phyloP scores from a whole-genome alignment of 2,797 vertebrate genomes.

The Bradypus variegatus region DNA sequence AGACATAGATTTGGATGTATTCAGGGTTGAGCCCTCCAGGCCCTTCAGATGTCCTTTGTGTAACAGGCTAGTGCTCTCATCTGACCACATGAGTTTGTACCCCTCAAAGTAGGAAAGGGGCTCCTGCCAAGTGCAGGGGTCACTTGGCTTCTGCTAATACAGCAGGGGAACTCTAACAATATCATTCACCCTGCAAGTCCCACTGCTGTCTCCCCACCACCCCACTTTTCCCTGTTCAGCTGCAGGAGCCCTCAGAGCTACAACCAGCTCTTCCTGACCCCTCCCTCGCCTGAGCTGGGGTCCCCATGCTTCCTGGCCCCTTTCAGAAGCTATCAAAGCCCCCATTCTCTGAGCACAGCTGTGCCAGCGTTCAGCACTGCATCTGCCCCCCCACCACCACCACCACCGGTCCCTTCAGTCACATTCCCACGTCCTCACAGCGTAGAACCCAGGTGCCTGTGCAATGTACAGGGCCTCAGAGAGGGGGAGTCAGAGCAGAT shows the following conservation, averaged over 20 bases:
- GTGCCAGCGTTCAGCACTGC: neutral
- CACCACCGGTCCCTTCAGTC: neutral
- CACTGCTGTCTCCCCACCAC: neutral
- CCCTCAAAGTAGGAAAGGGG: neutral
- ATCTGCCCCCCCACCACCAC: neutral
- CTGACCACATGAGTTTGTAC: neutral
- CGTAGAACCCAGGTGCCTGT: conserved; percentile 32
- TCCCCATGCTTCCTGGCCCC: conserved; percentile 34
- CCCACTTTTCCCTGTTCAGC: neutral
- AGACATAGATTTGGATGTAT: neutral
- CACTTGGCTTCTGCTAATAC: neutral
- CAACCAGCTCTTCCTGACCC: neutral
- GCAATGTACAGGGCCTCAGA: neutral
- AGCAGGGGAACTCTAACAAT: neutral
- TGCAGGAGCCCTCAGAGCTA: neutral
- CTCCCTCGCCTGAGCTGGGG: neutral
- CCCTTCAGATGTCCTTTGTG: neutral
- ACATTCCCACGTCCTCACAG: neutral
- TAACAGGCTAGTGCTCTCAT: neutral
- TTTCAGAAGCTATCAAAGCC: conserved; percentile 54
- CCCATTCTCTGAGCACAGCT: conserved; percentile 58
- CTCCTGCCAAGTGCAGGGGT: neutral
- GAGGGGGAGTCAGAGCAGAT: neutral
- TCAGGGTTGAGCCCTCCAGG: neutral
- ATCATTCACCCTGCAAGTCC: neutral